Percentiles rank a stretch among this genome's conserved stretches.
Evolutionary conservation across 2,113 vertebrate species (phyloP).

Genomic region (Pseudorasbora parva): DNA sequence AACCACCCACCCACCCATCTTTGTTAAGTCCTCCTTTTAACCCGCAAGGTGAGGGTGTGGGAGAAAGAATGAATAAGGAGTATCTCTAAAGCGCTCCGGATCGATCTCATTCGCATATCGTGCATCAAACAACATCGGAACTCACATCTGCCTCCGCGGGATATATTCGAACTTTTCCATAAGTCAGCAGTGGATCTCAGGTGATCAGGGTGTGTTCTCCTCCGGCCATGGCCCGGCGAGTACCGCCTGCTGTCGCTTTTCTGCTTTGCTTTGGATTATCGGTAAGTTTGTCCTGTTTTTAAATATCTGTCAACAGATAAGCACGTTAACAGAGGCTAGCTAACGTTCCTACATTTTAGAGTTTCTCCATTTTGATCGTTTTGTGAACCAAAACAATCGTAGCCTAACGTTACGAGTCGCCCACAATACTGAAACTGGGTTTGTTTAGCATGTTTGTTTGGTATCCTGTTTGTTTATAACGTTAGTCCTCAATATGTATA

Average conservation of each 20-base stretch:
- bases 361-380: background rate
- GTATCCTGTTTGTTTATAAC: background rate
- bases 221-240: constrained; percentile 48
- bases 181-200: background rate
- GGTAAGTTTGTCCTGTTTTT: constrained; percentile 32
- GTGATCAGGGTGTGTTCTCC: background rate
- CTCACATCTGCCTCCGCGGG: background rate
- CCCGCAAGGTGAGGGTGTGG: constrained; percentile 46
- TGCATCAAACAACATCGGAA: background rate
- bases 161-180: background rate
- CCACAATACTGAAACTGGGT: background rate
- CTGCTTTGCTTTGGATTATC: background rate
- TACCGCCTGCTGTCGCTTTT: background rate
- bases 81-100: background rate
- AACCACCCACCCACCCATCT: constrained; percentile 24
- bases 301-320: background rate
- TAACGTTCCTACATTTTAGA: no score
- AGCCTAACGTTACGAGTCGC: no score
- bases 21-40: constrained; percentile 30
- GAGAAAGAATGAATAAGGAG: background rate
- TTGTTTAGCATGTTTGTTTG: background rate
- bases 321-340: background rate
- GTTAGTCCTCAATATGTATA: background rate
- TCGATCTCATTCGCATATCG: background rate
- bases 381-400: background rate